phyloP scores from a whole-genome alignment of 2,113 vertebrate species.

The Gobiocypris rarus region DNA sequence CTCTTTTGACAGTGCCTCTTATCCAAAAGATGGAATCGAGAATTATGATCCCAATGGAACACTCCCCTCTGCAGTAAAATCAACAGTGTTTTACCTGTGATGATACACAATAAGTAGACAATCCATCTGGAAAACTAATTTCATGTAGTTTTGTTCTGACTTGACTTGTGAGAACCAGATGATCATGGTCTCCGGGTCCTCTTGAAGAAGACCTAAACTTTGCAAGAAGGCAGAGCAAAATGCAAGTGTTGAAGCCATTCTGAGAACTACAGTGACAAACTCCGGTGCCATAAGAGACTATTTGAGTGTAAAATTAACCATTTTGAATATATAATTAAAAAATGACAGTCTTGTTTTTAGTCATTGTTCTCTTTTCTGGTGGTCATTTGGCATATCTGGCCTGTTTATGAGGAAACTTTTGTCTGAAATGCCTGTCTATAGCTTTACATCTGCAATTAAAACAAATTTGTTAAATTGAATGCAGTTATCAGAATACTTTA shows the following conservation, averaged over 20 bases:
- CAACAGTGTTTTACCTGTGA: not conserved
- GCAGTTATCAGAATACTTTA: not conserved
- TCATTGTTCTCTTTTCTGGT: not conserved
- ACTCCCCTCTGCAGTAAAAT: slow-evolving; percentile 88
- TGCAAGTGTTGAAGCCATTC: not conserved
- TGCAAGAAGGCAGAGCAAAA: not conserved
- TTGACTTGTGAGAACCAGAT: not conserved
- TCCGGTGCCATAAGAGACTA: not conserved
- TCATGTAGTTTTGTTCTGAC: not conserved
- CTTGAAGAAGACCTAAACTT: not conserved
- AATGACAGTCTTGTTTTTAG: not conserved
- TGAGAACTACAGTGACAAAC: not conserved
- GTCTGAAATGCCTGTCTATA: not conserved
- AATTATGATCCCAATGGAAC: slow-evolving; percentile 93
- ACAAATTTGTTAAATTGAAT: not conserved
- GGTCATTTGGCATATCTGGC: not conserved
- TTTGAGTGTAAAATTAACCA: too few species aligned
- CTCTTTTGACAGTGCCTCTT: slow-evolving; percentile 83
- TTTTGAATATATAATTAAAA: not conserved
- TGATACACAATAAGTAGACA: not conserved
- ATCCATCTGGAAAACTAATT: not conserved
- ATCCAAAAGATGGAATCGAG: slow-evolving; percentile 92
- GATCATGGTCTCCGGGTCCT: not conserved
- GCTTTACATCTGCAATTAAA: not conserved
- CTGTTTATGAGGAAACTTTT: not conserved